Evolutionary conservation across 2,888 invertebrate species (phyloP), one percentile per base, ranked within the genome.

Genomic region (Pammene fasciana): DNA sequence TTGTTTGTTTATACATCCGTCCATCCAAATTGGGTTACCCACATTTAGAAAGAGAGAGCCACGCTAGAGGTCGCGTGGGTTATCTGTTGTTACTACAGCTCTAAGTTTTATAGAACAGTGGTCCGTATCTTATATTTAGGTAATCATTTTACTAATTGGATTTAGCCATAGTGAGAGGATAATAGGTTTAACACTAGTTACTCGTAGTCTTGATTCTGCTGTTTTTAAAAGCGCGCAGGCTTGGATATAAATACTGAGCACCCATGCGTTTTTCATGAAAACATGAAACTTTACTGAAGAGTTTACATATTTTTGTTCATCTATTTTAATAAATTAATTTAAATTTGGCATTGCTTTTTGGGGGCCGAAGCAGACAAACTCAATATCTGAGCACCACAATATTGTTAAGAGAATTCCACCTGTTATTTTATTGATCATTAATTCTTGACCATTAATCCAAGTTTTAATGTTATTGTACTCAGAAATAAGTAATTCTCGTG

Each of bases 21-120:
- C 46, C 11, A 73, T 66, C 72, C 72, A 79, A 89, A 84, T 87
- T 86, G 82, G 50, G 50, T 50, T 50, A 50, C 50, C 50, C 34
- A 45, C 11, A 34, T 60, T 46, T 18, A 54, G 60, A 67, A 60
- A 45, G 45, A 50, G 18, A 50, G 26, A 50, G 50, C n/a, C 26
- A 7, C 11, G 26, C 16, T 14, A 48, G 16, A 48, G 50, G 50
- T 50, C 50, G 16, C 50, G 11, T 11, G 50, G 26, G 50, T 50
- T 38, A 34, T 41, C 34, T 45, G 41, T 38, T 9, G 43, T 14
- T 26, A 26, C 26, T 3, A 26, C 26, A 45, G 43, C 59, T 43
- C 50, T 46, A 57, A 62, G 50, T 68, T 50, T 62, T 36, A 54
- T 61, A 50, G 8, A 48, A 48, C 38, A 61, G 38, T 61, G 61